Conservation (phyloP, 2,113 vertebrate species). For the Patagioenas fasciata region DNA sequence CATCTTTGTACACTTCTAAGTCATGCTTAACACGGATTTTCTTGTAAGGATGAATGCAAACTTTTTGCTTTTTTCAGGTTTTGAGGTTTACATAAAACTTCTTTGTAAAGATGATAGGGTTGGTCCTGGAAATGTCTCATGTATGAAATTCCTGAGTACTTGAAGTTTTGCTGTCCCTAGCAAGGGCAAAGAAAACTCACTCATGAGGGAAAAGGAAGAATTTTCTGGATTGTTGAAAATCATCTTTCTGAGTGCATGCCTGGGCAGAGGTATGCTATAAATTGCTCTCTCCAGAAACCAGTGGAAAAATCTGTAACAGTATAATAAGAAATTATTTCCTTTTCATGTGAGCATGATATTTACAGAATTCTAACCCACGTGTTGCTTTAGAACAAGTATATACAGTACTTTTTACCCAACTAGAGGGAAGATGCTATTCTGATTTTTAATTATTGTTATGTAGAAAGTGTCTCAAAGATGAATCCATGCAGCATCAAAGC, state of each 20-base stretch:
- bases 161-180: background rate
- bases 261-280: background rate
- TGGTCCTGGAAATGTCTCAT: background rate
- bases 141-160: background rate
- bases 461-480: background rate
- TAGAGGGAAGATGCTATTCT: background rate
- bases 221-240: background rate
- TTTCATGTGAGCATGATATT: background rate
- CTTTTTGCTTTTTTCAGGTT: background rate
- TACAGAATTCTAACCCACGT: background rate
- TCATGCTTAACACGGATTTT: background rate
- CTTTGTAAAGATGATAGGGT: background rate
- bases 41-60: background rate
- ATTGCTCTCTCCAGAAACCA: background rate
- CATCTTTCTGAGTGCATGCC: background rate
- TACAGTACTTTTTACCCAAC: background rate
- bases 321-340: background rate
- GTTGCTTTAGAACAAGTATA: background rate
- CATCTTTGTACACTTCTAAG: background rate
- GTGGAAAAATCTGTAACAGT: background rate
- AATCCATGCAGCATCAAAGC: background rate
- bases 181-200: background rate
- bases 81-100: background rate
- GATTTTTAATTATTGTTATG: background rate
- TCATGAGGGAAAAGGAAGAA: background rate